Base-by-base conservation (phyloP, 2,888 invertebrate species). In the Nemurella pictetii region DNA sequence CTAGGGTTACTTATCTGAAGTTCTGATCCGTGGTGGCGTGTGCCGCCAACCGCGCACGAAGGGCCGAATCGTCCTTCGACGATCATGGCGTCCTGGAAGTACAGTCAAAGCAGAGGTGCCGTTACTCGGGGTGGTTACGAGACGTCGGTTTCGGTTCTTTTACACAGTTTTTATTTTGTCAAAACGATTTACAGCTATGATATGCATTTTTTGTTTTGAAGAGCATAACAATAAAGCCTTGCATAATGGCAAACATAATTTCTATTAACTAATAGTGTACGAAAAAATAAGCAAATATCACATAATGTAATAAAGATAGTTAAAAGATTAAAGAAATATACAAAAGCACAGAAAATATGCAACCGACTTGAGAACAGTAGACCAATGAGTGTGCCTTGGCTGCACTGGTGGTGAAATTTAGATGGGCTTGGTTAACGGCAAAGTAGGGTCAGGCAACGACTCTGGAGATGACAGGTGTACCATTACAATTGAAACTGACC, bases 131-230 rank as follows among this genome's bases (percentile, higher is more conserved):
- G 72, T 84, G 15, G 55, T 35, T 27, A 32, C 78, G n/a, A n/a
- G n/a, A n/a, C n/a, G n/a, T n/a, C n/a, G 27, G 83, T 55, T 20
- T 77, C 35, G 83, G 55, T 83, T 83, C 85, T 85, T 86, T 86
- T 87, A 86, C 87, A 86, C 87, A 87, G 86, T 85, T 87, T 94
- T 94, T 94, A 94, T 95, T 95, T 55, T 94, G 94, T 94, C 94
- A 94, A 94, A 94, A 94, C 94, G 93, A 93, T 94, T 95, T 95
- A 96, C 95, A 95, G 94, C 95, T 96, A 96, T 96, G 95, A 96
- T 96, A 96, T 96, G 96, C 96, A 95, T 95, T 94, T 91, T 93
- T 94, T 94, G 93, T 93, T 94, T 93, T 93, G 93, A 94, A 92
- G 90, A 89, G 88, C 87, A 87, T 87, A 90, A 90, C 92, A 92